These are phyloP conservation scores for Aspiorhynchus laticeps DNA, from an alignment of 2,113 vertebrate genomes.

Conservation along the genomic window DNA sequence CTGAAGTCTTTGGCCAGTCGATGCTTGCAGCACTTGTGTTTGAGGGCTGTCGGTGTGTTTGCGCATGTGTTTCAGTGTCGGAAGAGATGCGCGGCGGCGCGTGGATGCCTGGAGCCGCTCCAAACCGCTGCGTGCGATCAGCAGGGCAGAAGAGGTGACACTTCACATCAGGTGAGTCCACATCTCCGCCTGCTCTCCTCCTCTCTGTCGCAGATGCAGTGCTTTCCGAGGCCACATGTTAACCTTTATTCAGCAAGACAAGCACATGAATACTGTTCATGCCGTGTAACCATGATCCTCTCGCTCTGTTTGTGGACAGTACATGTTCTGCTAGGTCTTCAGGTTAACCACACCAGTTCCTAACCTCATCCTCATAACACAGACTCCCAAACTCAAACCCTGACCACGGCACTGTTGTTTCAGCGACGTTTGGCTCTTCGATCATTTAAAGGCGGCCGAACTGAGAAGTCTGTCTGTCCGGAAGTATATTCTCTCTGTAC, in stretches of 20 bases:
- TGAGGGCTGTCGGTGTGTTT: not conserved
- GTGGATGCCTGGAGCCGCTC: slow-evolving; percentile 76
- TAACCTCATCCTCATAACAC: not conserved
- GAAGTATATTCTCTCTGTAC: not conserved
- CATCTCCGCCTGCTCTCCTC: slow-evolving; percentile 74
- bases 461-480: not conserved
- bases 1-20: not conserved
- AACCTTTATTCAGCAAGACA: slow-evolving; percentile 74
- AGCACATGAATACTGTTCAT: slow-evolving; percentile 36
- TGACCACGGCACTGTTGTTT: not conserved
- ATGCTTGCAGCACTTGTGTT: slow-evolving; percentile 77
- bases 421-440: not conserved
- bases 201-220: slow-evolving; percentile 72
- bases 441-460: not conserved
- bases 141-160: slow-evolving; percentile 83
- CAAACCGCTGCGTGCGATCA: slow-evolving; percentile 70
- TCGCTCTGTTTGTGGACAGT: not conserved
- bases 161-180: slow-evolving; percentile 81
- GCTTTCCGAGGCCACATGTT: slow-evolving; percentile 63
- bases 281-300: slow-evolving; percentile 5
- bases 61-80: slow-evolving; percentile 62
- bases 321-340: slow-evolving; percentile 6
- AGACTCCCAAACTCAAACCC: not conserved
- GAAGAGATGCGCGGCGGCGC: slow-evolving; percentile 82
- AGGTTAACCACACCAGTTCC: not conserved